phyloP scores from a whole-genome alignment of 1,140 invertebrate species.

The Drosophila watanabei region DNA sequence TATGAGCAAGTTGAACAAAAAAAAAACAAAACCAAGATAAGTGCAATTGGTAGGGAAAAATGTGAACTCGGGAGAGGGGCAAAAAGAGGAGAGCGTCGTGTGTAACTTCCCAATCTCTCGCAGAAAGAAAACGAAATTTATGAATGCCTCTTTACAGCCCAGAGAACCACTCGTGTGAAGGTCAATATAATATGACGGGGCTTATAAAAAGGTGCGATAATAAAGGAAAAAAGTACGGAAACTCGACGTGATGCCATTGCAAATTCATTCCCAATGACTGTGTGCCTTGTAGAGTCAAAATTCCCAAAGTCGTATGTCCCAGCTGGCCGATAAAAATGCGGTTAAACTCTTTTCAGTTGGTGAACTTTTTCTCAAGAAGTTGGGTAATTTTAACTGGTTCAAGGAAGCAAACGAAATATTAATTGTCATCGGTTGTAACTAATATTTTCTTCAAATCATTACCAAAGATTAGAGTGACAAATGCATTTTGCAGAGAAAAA shows the following conservation, averaged over 20 bases:
- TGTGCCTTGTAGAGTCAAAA: constrained; percentile 1
- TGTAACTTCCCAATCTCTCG: constrained; percentile 38
- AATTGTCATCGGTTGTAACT: constrained; percentile 6
- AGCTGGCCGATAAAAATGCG: constrained; percentile 4
- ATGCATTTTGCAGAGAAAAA: neutral
- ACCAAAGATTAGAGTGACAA: neutral
- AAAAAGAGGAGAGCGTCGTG: constrained; percentile 5
- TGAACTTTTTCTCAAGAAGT: neutral
- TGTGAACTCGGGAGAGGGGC: neutral
- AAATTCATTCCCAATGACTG: constrained; percentile 19
- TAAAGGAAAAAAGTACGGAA: constrained; percentile 13
- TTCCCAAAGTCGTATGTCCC: neutral
- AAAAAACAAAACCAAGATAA: constrained; percentile 32
- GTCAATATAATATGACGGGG: constrained; percentile 18
- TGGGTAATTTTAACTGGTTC: neutral
- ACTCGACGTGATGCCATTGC: constrained; percentile 4
- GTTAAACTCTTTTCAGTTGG: constrained; percentile 1
- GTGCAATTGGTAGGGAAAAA: constrained; percentile 12
- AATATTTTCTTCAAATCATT: neutral
- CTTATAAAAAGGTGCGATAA: constrained; percentile 36
- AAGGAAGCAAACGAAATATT: neutral
- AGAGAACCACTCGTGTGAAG: constrained; percentile 37
- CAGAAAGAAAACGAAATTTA: constrained; percentile 46
- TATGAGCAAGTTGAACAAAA: constrained; percentile 45
- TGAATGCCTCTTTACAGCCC: constrained; percentile 25